These are phyloP conservation scores for Hydractinia echinata DNA, from an alignment of 30 jellyfish, hydroid and myxozoan genomes.

Conservation along the genomic window DNA sequence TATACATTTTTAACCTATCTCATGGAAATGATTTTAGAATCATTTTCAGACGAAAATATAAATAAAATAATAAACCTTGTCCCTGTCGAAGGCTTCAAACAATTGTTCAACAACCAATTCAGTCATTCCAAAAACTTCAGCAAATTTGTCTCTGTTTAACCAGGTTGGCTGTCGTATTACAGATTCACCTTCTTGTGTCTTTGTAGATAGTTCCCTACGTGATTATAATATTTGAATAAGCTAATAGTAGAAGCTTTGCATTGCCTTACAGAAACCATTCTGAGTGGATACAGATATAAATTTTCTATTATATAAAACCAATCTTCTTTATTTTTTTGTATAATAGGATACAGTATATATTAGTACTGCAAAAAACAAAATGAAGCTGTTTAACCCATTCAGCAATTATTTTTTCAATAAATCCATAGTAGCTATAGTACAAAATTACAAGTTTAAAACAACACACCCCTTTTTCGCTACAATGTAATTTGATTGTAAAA, in stretches of 20 bases:
- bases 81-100: slow-evolving; percentile 77
- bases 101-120: slow-evolving; percentile 76
- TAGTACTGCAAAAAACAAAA: too few relatives aligned
- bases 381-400: too few relatives aligned
- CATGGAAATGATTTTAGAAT: too few relatives aligned
- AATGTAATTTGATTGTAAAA: too few relatives aligned
- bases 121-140: slow-evolving; percentile 60
- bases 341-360: too few relatives aligned
- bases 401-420: too few relatives aligned
- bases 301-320: too few relatives aligned
- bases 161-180: slow-evolving; percentile 77
- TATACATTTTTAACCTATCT: background rate
- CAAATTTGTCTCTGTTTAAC: slow-evolving; percentile 75
- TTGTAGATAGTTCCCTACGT: slow-evolving; percentile 61
- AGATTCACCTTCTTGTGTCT: slow-evolving; percentile 44
- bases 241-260: background rate
- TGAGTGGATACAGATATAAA: too few relatives aligned
- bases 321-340: too few relatives aligned
- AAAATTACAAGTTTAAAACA: too few relatives aligned
- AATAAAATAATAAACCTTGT: slow-evolving; percentile 37
- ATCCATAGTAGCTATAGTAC: too few relatives aligned
- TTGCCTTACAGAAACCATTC: background rate
- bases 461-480: too few relatives aligned
- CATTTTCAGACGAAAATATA: background rate
- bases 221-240: background rate